Conservation (phyloP, 1,140 invertebrate species). For the Drosophila insularis region DNA sequence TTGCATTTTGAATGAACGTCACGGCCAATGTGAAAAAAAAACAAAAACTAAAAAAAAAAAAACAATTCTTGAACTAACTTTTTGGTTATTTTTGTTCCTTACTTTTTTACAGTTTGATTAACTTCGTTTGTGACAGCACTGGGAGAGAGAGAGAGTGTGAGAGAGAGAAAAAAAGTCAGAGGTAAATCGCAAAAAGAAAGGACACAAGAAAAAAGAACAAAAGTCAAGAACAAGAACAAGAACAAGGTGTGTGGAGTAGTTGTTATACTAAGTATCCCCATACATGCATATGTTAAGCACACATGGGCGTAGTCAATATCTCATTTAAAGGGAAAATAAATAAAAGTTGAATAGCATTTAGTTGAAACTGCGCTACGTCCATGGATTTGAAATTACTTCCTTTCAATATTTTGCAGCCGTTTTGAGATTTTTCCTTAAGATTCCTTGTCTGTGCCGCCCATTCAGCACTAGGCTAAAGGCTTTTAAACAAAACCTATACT, state of each 20-base stretch:
- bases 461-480: too few relatives aligned
- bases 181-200: not conserved
- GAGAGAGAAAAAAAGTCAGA: slow-evolving; percentile 2
- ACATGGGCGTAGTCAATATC: not conserved
- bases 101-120: slow-evolving; percentile 45
- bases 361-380: too few relatives aligned
- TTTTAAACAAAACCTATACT: too few relatives aligned
- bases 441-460: too few relatives aligned
- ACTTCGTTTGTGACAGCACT: slow-evolving; percentile 16
- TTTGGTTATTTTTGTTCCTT: slow-evolving; percentile 33
- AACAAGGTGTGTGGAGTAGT: slow-evolving; percentile 17
- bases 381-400: too few relatives aligned
- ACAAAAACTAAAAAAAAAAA: not conserved
- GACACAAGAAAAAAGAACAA: not conserved
- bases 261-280: not conserved
- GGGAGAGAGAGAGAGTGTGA: not conserved
- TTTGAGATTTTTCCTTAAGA: too few relatives aligned
- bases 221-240: slow-evolving; percentile 3
- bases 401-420: too few relatives aligned
- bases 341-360: too few relatives aligned
- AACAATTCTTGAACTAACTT: slow-evolving; percentile 24
- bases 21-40: slow-evolving; percentile 31
- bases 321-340: too few relatives aligned
- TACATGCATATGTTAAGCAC: not conserved
- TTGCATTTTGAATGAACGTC: slow-evolving; percentile 38